Conservation (phyloP, 2,797 vertebrate genomes). For the Alcedo atthis region DNA sequence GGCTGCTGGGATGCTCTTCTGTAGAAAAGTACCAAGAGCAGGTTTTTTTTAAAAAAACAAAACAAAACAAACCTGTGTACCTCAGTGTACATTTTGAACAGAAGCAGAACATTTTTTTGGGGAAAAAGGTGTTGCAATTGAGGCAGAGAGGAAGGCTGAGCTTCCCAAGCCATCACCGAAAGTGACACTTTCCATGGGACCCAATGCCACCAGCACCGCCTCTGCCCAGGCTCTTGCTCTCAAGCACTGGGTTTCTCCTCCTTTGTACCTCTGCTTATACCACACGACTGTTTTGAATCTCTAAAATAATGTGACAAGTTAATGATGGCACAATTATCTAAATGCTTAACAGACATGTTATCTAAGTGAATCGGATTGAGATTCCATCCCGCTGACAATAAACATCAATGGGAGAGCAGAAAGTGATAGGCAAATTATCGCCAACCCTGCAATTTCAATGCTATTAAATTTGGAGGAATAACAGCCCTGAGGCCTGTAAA, state of each 20-base stretch:
- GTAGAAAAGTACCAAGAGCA: fast-evolving
- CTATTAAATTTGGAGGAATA: conserved; percentile 87
- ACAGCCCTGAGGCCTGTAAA: conserved; percentile 86
- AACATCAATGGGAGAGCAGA: conserved; percentile 83
- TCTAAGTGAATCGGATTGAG: conserved; percentile 92
- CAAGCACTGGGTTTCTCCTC: neutral
- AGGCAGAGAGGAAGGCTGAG: neutral
- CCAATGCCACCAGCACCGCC: neutral
- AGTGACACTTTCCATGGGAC: neutral
- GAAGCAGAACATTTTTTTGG: fast-evolving
- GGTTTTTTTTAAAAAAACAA: neutral
- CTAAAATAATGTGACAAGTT: conserved; percentile 98
- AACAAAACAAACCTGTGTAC: fast-evolving
- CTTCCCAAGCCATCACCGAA: fast-evolving
- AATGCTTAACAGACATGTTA: conserved; percentile 96
- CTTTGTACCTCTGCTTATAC: conserved; percentile 79
- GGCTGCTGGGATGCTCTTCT: neutral
- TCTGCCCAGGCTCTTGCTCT: neutral
- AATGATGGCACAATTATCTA: conserved; percentile 98
- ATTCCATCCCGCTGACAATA: conserved; percentile 93
- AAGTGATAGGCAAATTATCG: conserved; percentile 85
- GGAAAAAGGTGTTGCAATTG: fast-evolving
- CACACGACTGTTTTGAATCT: conserved; percentile 87
- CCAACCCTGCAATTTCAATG: conserved; percentile 86
- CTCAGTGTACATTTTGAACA: fast-evolving